Evolutionary conservation across 2,113 vertebrate species (phyloP).

Genomic region (Hypomesus transpacificus): DNA sequence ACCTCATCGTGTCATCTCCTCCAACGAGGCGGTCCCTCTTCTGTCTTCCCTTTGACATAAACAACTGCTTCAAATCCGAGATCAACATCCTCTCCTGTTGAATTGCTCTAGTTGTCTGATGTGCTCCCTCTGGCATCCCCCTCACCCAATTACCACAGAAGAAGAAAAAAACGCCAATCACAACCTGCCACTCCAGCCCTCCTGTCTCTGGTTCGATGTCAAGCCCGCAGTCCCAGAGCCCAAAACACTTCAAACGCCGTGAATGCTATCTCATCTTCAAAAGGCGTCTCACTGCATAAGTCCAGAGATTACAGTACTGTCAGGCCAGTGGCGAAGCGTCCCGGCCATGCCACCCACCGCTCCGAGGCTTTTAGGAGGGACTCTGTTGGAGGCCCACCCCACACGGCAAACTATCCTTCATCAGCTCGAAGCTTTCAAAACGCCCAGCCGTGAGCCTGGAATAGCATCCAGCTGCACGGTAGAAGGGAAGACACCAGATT

Average conservation of each 20-base stretch:
- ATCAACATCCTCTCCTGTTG: too few species aligned
- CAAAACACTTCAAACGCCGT: conserved; percentile 59
- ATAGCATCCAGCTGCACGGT: too few species aligned
- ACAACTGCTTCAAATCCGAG: too few species aligned
- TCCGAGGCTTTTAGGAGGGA: conserved; percentile 50
- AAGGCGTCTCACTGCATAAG: conserved; percentile 64
- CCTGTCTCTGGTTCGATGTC: conserved; percentile 34
- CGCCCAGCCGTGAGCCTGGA: too few species aligned
- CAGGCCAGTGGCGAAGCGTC: conserved; percentile 59
- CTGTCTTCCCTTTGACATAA: too few species aligned
- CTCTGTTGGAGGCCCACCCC: conserved; percentile 53
- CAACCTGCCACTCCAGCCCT: conserved; percentile 12
- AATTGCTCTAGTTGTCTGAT: too few species aligned
- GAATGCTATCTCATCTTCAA: conserved; percentile 58
- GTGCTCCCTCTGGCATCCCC: too few species aligned
- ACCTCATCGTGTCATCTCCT: too few species aligned
- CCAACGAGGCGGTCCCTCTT: too few species aligned
- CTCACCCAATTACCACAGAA: conserved; percentile 19
- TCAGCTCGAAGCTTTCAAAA: too few species aligned
- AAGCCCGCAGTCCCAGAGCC: conserved; percentile 26
- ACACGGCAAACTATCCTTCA: too few species aligned
- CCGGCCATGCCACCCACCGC: conserved; percentile 61
- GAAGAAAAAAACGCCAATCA: conserved; percentile 38
- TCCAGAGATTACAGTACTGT: conserved; percentile 65
- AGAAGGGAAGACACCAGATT: too few species aligned